Evolutionary conservation across 2,888 invertebrate species (phyloP), one percentile per base, ranked within the genome.

Genomic region (Homarus gammarus): DNA sequence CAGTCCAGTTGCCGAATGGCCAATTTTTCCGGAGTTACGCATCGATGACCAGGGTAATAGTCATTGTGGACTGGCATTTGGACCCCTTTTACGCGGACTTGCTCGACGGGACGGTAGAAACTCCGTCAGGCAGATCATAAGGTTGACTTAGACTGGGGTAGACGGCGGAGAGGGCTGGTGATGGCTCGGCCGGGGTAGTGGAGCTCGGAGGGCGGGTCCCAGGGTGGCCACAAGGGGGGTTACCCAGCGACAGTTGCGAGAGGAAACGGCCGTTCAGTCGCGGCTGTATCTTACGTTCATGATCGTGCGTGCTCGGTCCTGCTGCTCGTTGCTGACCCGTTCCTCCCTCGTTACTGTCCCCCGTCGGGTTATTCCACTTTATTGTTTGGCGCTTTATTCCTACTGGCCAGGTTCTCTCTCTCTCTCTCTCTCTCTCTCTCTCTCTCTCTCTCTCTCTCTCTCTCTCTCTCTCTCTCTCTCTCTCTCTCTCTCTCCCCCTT

Each of bases 1-100:
- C 68, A 56, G 72, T n/a, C 49, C 31, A 33, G 51, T 83, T 72
- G 51, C 83, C 49, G 51, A 70, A 49, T 72, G 70, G 36, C 40
- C 49, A 70, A 33, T 82, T 83, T 83, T 83, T 38, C 33, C 36
- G 51, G 51, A 83, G 83, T 83, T 83, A 70, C 70, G 72, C 83
- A 83, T 83, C 83, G 83, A 83, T 70, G 51, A 72, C 70, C 72
- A 70, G 33, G n/a, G 83, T 83, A 83, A 83, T 72, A 72, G 83
- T 72, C 83, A 83, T 70, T 83, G 83, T 70, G 72, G 72, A 72
- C 51, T 36, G 64, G 31, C 51, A 72, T 70, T 61, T 31, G 31
- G 44, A 44, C 44, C 83, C 68, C 51, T 33, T 83, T 75, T 44
- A 40, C 44, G n/a, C 51, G 72, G 38, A 72, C 83, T 27, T 61